Percentiles rank a stretch among this genome's conserved stretches.
phyloP scores from a whole-genome alignment of 2,113 vertebrate genomes.

The Egretta garzetta region DNA sequence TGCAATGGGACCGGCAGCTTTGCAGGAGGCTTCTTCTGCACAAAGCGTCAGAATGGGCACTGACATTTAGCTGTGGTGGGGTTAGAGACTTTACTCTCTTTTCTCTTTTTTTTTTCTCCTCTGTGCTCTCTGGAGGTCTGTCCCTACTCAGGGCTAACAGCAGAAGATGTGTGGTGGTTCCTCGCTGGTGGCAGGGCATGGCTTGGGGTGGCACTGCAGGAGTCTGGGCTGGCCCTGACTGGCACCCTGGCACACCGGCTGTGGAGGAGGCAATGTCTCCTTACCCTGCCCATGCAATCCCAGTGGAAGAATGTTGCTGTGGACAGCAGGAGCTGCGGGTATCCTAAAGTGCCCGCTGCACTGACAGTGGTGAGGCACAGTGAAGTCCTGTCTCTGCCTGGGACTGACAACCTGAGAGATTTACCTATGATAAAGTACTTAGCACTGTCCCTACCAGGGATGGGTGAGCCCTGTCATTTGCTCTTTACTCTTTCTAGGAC shows the following conservation, averaged over 20 bases:
- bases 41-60: rapidly evolving
- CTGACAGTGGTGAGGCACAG: rapidly evolving
- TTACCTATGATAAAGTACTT: not conserved
- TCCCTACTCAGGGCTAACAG: not conserved
- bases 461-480: not conserved
- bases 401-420: not conserved
- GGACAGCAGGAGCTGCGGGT: not conserved
- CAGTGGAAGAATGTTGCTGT: not conserved
- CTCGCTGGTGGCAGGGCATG: rapidly evolving
- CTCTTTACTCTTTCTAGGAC: not conserved
- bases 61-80: not conserved
- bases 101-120: no score
- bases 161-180: not conserved
- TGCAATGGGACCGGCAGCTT: rapidly evolving
- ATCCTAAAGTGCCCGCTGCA: rapidly evolving
- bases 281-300: not conserved
- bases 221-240: not conserved
- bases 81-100: not conserved
- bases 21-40: not conserved
- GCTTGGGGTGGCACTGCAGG: not conserved
- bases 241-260: not conserved
- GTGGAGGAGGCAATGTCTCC: rapidly evolving
- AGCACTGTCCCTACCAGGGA: not conserved
- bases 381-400: not conserved
- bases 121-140: not conserved